Conservation (phyloP, 2,797 vertebrate genomes). For the Macrochelys suwanniensis region DNA sequence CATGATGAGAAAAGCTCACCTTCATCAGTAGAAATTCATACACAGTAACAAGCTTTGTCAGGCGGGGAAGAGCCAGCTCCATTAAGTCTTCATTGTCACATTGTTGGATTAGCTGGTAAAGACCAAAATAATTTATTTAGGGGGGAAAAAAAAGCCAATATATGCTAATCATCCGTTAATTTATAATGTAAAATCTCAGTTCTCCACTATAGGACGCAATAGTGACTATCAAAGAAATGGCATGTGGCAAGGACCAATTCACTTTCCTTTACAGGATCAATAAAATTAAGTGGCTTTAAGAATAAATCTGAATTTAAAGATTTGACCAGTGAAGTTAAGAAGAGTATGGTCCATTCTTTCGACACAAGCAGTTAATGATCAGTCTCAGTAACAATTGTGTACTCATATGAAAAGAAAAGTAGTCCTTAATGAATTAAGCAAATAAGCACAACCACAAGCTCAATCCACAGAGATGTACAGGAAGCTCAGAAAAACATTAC, state of each 20-base stretch:
- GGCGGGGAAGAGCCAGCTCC: slow-evolving; percentile 89
- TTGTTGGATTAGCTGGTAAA: slow-evolving; percentile 87
- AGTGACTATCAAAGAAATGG: not conserved
- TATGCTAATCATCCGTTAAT: not conserved
- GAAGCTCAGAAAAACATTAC: not conserved
- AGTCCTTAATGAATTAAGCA: not conserved
- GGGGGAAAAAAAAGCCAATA: not conserved
- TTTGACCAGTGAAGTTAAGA: not conserved
- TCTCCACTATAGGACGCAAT: not conserved
- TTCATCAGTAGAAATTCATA: slow-evolving; percentile 94
- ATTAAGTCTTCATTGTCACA: slow-evolving; percentile 91
- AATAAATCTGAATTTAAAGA: not conserved
- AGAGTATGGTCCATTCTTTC: not conserved
- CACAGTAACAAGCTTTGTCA: slow-evolving; percentile 90
- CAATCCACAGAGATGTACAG: not conserved
- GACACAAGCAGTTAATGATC: not conserved
- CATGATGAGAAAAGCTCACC: slow-evolving; percentile 77
- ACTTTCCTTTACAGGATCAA: not conserved
- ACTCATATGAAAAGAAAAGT: not conserved
- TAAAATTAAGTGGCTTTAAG: slow-evolving; percentile 13
- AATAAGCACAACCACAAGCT: not conserved
- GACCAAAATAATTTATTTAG: slow-evolving; percentile 49
- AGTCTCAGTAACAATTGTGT: not conserved
- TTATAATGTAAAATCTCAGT: not conserved
- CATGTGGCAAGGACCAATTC: not conserved